Evolutionary conservation across 2,797 vertebrate species (phyloP), one percentile per base, ranked within the genome.

Genomic region (Poeciliopsis paucimaculata): DNA sequence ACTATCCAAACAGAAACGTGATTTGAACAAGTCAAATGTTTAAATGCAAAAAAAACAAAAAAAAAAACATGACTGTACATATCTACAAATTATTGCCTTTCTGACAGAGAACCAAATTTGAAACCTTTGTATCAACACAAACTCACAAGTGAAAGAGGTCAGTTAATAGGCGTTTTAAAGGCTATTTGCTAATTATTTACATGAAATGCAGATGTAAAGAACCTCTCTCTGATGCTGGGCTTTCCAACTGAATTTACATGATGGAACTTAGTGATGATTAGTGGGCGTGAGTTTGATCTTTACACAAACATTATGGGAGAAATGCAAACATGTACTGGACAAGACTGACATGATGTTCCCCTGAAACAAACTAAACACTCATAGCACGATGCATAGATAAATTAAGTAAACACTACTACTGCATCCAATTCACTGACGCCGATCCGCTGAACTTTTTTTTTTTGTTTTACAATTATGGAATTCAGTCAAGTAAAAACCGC

Each of bases 81-180:
- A 96, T 96, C 91, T 97, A 98, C 97, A 98, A 96, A 97, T 98
- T 98, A 99, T 99, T 99, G 98, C 98, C 97, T 97, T 97, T 97
- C 95, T 95, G 95, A 97, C 95, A 97, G 36, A 95, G 94, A 97
- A 96, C 96, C 95, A 95, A 97, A 96, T 96, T 72, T 94, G 96
- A 97, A 97, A 97, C 93, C 51, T 96, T 95, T 94, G 94, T 94
- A 95, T 94, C 84, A 86, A 93, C 91, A 94, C 92, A 94, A 87
- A 95, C 95, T 94, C 93, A 95, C 92, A 94, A 94, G 91, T 94
- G 90, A 93, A 94, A 92, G 95, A 95, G 95, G 95, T 96, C 94
- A 95, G 93, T 92, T 92, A 89, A 92, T 94, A 93, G 90, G 95
- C 89, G 93, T 94, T 92, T 94, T 95, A 94, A 95, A 95, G 93